Conservation (phyloP, 2,113 vertebrate genomes). For the Enhydra lutris region DNA sequence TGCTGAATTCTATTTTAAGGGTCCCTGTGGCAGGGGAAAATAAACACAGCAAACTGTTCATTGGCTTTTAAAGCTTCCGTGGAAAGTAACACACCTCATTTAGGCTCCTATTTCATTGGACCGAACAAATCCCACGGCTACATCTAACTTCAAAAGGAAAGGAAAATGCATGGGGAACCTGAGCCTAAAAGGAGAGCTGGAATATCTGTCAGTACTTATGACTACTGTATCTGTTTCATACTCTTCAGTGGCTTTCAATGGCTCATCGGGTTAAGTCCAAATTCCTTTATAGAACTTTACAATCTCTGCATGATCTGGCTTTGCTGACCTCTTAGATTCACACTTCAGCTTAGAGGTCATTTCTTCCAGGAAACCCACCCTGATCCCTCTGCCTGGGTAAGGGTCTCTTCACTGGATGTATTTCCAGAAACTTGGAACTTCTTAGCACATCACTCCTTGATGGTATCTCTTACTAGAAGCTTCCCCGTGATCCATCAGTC, state of each 20-base stretch:
- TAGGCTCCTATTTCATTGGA: background rate
- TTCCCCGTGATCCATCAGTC: background rate
- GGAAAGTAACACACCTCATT: background rate
- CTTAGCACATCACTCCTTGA: background rate
- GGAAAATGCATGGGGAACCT: background rate
- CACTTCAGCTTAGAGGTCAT: background rate
- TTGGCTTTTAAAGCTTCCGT: background rate
- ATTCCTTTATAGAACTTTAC: background rate
- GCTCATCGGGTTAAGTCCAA: background rate
- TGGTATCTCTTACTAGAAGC: background rate
- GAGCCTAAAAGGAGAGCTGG: background rate
- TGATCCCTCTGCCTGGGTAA: background rate
- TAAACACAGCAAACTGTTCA: background rate
- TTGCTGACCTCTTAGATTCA: background rate
- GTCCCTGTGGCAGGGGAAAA: background rate
- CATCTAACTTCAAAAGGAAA: background rate
- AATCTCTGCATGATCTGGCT: background rate
- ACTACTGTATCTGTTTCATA: no score
- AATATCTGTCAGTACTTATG: background rate
- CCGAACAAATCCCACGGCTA: background rate
- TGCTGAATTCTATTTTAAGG: background rate
- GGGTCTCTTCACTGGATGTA: background rate
- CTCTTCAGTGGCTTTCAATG: background rate
- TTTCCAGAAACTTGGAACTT: background rate
- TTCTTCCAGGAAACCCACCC: slow-evolving; percentile 11